A percentile compares a stretch with the other conserved stretches of the same genome.
phyloP scores from a whole-genome alignment of 2,888 invertebrate species.

The Macroteleia sp. region DNA sequence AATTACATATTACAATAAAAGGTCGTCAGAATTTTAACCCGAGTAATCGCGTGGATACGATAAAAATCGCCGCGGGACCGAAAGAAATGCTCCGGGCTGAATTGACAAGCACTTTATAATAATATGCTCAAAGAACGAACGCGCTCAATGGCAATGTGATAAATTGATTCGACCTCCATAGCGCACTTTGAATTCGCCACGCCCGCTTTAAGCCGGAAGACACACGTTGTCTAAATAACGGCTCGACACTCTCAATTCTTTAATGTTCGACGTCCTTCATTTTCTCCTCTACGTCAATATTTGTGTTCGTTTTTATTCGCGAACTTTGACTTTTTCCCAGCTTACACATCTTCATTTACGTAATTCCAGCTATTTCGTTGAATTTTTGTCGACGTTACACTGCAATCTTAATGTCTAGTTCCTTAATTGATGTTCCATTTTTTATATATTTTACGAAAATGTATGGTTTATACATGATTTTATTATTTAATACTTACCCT shows the following conservation, averaged over 20 bases:
- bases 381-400: too few species aligned
- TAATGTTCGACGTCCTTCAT: conserved; percentile 53
- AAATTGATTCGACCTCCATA: conserved; percentile 64
- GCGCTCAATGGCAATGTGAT: conserved; percentile 61
- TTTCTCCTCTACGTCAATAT: conserved; percentile 64
- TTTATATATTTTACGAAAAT: too few species aligned
- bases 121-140: conserved; percentile 58
- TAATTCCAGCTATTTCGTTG: not conserved
- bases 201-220: conserved; percentile 65
- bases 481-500: too few species aligned
- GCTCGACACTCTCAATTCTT: conserved; percentile 50
- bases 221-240: conserved; percentile 64
- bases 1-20: too few species aligned
- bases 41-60: too few species aligned
- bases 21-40: too few species aligned
- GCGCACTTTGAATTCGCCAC: conserved; percentile 63
- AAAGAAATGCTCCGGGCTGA: conserved; percentile 53
- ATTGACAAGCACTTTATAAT: conserved; percentile 63
- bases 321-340: conserved; percentile 19
- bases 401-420: too few species aligned
- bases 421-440: too few species aligned
- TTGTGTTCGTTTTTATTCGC: conserved; percentile 60
- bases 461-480: too few species aligned
- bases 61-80: conserved; percentile 28
- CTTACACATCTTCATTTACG: not conserved